These are phyloP conservation scores for Hydra vulgaris DNA, from an alignment of 30 jellyfish, hydroid and myxozoan species.

Conservation along the genomic window DNA sequence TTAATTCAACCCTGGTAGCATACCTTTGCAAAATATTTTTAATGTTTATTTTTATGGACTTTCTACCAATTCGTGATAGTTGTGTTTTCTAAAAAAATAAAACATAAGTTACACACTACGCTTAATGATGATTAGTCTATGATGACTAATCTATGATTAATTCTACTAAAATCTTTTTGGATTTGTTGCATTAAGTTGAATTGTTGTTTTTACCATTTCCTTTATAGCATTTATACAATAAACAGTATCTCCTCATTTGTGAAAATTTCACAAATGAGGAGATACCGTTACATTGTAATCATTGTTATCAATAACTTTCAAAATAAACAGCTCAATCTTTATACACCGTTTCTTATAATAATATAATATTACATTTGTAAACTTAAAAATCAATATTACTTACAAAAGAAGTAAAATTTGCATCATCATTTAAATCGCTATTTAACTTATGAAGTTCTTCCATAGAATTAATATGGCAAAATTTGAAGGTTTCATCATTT, in stretches of 20 bases:
- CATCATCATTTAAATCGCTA: conserved; percentile 8
- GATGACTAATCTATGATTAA: not conserved
- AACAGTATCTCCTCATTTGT: not conserved
- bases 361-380: not conserved
- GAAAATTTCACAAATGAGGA: not conserved
- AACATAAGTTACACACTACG: not conserved
- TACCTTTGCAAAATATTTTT: conserved; percentile 8
- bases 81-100: conserved; percentile 10
- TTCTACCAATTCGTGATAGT: conserved; percentile 5
- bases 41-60: conserved; percentile 5
- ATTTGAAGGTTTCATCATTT: conserved; percentile 3
- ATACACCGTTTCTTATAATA: not conserved
- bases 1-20: not conserved
- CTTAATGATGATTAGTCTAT: not conserved
- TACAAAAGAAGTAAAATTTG: conserved; percentile 9
- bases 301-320: not conserved
- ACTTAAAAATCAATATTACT: conserved; percentile 7
- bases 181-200: not conserved
- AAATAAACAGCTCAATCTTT: not conserved
- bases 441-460: conserved; percentile 13
- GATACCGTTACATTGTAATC: not conserved
- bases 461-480: not conserved
- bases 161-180: not conserved
- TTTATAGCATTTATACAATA: not conserved
- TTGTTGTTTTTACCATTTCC: not conserved